Evolutionary conservation across 2,888 invertebrate species (phyloP).

Genomic region (Apantesis nais): DNA sequence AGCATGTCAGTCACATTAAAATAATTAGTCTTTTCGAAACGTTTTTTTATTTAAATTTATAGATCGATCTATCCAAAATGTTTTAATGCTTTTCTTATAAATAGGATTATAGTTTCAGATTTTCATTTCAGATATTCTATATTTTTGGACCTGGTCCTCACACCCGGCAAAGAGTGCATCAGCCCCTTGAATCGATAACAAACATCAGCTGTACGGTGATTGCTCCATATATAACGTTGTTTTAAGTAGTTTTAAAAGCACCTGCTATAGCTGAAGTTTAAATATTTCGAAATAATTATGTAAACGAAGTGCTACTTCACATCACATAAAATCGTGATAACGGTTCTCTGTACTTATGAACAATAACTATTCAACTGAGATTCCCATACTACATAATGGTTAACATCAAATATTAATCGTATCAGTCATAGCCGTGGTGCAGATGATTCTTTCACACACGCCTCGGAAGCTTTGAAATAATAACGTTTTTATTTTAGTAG

Average conservation of each 20-base stretch:
- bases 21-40: no score
- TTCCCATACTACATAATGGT: slow-evolving; percentile 41
- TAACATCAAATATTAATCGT: slow-evolving; percentile 45
- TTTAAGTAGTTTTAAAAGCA: neutral
- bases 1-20: no score
- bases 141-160: no score
- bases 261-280: slow-evolving; percentile 11
- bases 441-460: slow-evolving; percentile 27
- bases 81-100: no score
- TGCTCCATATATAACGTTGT: neutral
- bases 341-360: slow-evolving; percentile 39
- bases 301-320: slow-evolving; percentile 20
- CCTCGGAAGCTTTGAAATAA: slow-evolving; percentile 2
- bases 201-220: slow-evolving; percentile 2
- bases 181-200: neutral
- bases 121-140: no score
- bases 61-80: no score
- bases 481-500: neutral
- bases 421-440: slow-evolving; percentile 36
- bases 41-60: no score
- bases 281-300: slow-evolving; percentile 13
- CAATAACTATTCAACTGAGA: slow-evolving; percentile 41
- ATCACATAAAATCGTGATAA: slow-evolving; percentile 30
- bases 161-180: neutral
- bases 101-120: no score